Evolutionary conservation across 2,113 vertebrate genomes (phyloP).

Genomic region (Holacanthus passer): DNA sequence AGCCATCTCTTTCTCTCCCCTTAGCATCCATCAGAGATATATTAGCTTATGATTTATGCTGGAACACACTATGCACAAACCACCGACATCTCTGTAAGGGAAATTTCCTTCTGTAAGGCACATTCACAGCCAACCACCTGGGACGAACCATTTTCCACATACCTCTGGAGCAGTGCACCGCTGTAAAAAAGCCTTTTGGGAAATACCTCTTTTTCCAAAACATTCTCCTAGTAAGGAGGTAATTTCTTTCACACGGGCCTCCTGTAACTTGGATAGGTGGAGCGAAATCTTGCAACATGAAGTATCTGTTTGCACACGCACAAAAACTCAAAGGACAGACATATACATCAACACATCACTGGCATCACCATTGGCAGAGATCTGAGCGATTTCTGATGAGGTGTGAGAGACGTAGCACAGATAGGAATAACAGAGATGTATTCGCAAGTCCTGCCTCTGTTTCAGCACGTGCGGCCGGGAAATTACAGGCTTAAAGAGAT

Average conservation of each 20-base stretch:
- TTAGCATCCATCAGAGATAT: constrained; percentile 46
- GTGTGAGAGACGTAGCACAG: constrained; percentile 3
- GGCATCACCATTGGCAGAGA: background rate
- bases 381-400: background rate
- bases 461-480: constrained; percentile 57
- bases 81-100: constrained; percentile 43
- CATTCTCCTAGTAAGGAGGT: constrained; percentile 23
- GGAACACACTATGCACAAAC: constrained; percentile 53
- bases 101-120: constrained; percentile 62
- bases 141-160: constrained; percentile 71
- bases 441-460: constrained; percentile 28
- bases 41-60: constrained; percentile 64
- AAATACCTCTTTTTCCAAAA: constrained; percentile 63
- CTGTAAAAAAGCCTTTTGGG: constrained; percentile 60
- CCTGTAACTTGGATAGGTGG: background rate
- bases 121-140: constrained; percentile 69
- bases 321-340: background rate
- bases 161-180: constrained; percentile 49
- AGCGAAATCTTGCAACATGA: constrained; percentile 3
- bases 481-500: constrained; percentile 60
- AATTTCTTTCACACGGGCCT: constrained; percentile 13
- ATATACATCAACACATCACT: background rate
- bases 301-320: constrained; percentile 7
- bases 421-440: constrained; percentile 54
- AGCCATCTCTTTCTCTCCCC: constrained; percentile 20